Evolutionary conservation across 2,113 vertebrate genomes (phyloP), one percentile per base, ranked within the genome.

Genomic region (Choloepus hoffmanni): DNA sequence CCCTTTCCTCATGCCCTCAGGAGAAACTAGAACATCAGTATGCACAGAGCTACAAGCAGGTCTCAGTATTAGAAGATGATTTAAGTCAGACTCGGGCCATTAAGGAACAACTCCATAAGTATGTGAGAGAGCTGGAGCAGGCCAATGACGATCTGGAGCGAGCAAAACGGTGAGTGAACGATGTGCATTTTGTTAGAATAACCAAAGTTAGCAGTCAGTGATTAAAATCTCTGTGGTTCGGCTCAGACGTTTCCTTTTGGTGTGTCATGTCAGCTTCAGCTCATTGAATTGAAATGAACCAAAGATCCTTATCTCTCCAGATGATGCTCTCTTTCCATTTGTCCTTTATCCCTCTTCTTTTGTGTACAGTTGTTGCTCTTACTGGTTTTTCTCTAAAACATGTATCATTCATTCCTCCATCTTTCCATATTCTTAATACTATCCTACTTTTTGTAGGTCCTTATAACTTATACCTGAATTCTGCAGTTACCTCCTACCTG

Each of bases 141-240:
- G 99, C 99, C 97, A 99, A 99, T 5, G 99, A 99, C 3, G 99
- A 99, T 99, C 98, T 99, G 98, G 99, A 99, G 97, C 98, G 99
- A 97, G 99, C 99, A 18, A 99, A 99, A 96, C 99, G 99, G 99
- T 99, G 92, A 96, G 91, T 53, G 23, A 88, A 76, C 14, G 40
- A 24, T 45, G 50, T 23, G 30, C 9, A 1, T 76, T 50, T 48
- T 72, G 30, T 63, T 79, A 48, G 76, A 50, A 43, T 30, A 45
- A 58, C 4, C 3, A 10, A 10, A 89, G 73, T 3, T 53, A 53
- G 30, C 50, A 24, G 3, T 19, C 33, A 5, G 50, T n/a, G 72
- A n/a, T n/a, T 65, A 30, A 48, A 70, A 6, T 73, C 3, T n/a
- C 0, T 58, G 8, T 68, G 19, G 67, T 50, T 79, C 68, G 43